Evolutionary conservation across 2,888 invertebrate genomes (phyloP).

Genomic region (Hedychridium roseum): DNA sequence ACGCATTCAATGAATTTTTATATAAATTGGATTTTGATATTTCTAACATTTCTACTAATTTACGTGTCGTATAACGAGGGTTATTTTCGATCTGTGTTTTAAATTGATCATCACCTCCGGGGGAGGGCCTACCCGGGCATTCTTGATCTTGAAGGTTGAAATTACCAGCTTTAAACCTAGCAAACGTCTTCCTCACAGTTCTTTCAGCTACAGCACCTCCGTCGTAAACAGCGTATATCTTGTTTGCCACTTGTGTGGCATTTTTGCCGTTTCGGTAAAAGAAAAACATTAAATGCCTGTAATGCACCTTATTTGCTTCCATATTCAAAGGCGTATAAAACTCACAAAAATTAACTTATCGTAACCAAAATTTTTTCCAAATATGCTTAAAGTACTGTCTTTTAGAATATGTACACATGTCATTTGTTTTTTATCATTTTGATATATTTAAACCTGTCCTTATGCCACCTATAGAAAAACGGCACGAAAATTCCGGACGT

Average conservation of each 20-base stretch:
- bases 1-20: no score
- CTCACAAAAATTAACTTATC: slow-evolving; percentile 13
- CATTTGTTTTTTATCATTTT: no score
- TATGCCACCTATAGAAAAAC: no score
- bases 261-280: slow-evolving; percentile 20
- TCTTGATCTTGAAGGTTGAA: slow-evolving; percentile 16
- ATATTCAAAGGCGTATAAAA: slow-evolving; percentile 16
- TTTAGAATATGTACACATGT: slow-evolving; percentile 14
- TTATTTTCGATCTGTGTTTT: no score
- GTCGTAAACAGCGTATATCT: slow-evolving; percentile 22
- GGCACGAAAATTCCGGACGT: no score
- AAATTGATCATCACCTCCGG: slow-evolving; percentile 9
- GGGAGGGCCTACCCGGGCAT: slow-evolving; percentile 4
- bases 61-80: no score
- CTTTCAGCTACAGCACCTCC: slow-evolving; percentile 12
- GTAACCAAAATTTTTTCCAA: slow-evolving; percentile 6
- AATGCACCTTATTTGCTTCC: slow-evolving; percentile 19
- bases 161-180: slow-evolving; percentile 14
- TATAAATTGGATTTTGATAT: no score
- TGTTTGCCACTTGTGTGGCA: slow-evolving; percentile 13
- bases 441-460: no score
- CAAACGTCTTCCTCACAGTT: slow-evolving; percentile 15
- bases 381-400: slow-evolving; percentile 11
- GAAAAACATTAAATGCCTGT: slow-evolving; percentile 19
- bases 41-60: no score